Conservation (phyloP, 2,888 invertebrate species). For the Drosophila colorata region DNA sequence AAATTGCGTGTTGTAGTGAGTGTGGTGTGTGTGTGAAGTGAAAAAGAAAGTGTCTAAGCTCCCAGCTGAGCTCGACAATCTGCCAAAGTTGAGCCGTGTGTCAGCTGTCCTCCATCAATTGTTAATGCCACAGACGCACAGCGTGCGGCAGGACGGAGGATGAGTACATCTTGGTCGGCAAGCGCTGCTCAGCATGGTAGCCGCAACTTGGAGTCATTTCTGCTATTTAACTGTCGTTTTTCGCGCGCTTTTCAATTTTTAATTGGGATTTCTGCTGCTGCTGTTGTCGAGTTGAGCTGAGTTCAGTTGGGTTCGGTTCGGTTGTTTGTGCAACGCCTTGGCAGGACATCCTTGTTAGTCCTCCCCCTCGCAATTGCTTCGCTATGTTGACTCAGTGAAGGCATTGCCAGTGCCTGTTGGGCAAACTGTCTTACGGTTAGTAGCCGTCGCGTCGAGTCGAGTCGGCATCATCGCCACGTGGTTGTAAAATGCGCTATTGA, state of each 20-base stretch:
- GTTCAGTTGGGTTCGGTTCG: background rate
- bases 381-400: conserved; percentile 51
- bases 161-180: conserved; percentile 28
- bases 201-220: conserved; percentile 45
- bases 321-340: conserved; percentile 62
- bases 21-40: conserved; percentile 31
- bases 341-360: conserved; percentile 20
- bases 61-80: conserved; percentile 66
- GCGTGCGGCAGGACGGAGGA: conserved; percentile 55
- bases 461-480: conserved; percentile 45
- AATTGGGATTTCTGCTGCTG: conserved; percentile 72
- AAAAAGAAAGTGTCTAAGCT: conserved; percentile 61
- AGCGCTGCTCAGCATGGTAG: conserved; percentile 54
- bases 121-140: conserved; percentile 74
- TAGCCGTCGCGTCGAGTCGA: conserved; percentile 15
- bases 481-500: conserved; percentile 76
- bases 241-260: conserved; percentile 77
- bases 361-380: conserved; percentile 39
- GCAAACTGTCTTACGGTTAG: conserved; percentile 56
- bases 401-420: conserved; percentile 36
- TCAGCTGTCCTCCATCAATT: conserved; percentile 70
- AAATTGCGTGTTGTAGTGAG: conserved; percentile 2
- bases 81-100: conserved; percentile 60
- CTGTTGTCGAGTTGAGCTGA: background rate
- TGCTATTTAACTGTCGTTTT: conserved; percentile 71